Base-by-base conservation (phyloP, 2,113 vertebrate genomes). In the Holacanthus passer region DNA sequence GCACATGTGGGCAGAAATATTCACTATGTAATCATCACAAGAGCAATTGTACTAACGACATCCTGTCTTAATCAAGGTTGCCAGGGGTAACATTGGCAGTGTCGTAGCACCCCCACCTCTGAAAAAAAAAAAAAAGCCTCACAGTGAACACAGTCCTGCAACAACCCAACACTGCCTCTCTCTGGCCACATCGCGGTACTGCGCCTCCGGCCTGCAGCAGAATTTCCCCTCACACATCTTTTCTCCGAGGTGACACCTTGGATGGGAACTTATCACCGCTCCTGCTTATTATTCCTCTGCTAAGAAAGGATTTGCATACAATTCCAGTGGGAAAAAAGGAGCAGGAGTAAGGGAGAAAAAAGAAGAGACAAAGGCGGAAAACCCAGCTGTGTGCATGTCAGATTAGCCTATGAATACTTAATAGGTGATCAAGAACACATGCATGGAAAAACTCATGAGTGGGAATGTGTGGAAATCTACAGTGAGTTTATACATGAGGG, bases 41-140 rank as follows among this genome's bases (percentile, higher is more conserved):
- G 87, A 90, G 82, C 81, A 80, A 86, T 79, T 77, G 71, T 55
- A 59, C 81, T 45, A 80, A 86, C 69, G 27, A 73, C 66, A 58
- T 79, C 56, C 71, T 32, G 65, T 88, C 82, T 85, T 92, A 91
- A 94, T 93, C 89, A 91, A 77, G 81, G 92, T 93, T 94, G 87
- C 91, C 83, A 91, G 27, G 76, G 86, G 92, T 56, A 92, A 90
- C 88, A 17, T 19, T 79, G 62, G 41, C 75, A 82, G 37, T 24
- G 76, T 32, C 2, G 14, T n/a, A 59, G 59, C 4, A 2, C 41
- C 2, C 29, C 39, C 0, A 6, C 27, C 16, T 3, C 43, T 17
- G 5, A 11, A 39, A 1, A 9, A 6, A 50, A 19, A 47, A 1
- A 39, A 73, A 58, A 24, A 3, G 45, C 47, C 66, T 62, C n/a